Conservation (phyloP, 1,140 invertebrate species). For the Drosophila miranda region DNA sequence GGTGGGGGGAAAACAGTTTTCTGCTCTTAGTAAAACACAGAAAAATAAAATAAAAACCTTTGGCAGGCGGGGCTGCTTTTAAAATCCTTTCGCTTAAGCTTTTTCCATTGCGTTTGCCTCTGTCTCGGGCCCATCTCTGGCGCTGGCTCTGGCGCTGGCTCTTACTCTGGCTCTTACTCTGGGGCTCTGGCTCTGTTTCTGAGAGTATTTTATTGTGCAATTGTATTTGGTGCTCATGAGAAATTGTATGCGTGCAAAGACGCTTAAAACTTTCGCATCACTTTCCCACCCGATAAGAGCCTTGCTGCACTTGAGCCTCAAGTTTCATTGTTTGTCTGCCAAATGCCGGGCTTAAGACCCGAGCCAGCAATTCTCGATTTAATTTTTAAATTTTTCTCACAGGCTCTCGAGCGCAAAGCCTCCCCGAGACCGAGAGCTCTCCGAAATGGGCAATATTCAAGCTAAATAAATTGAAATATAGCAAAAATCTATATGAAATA, state of each 20-base stretch:
- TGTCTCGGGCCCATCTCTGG: constrained; percentile 13
- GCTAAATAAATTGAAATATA: constrained; percentile 4
- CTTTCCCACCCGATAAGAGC: constrained; percentile 68
- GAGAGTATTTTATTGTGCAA: constrained; percentile 70
- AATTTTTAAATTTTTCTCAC: constrained; percentile 49
- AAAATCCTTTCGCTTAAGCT: constrained; percentile 72
- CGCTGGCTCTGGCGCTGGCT: neutral
- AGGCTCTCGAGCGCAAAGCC: constrained; percentile 5
- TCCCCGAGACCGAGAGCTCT: constrained; percentile 9
- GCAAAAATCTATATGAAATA: neutral
- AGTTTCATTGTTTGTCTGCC: constrained; percentile 62
- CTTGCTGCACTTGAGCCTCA: constrained; percentile 58
- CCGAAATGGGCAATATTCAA: constrained; percentile 29
- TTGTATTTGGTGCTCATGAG: constrained; percentile 78
- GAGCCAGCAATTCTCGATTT: constrained; percentile 47
- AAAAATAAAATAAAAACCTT: constrained; percentile 24
- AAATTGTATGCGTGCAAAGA: constrained; percentile 78
- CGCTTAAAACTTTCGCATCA: constrained; percentile 71
- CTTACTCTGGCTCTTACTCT: constrained; percentile 22
- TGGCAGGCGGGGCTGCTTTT: constrained; percentile 36
- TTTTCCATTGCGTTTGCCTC: constrained; percentile 47
- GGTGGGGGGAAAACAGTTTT: constrained; percentile 27
- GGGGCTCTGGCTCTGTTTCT: constrained; percentile 3
- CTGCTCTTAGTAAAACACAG: constrained; percentile 45
- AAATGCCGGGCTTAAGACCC: constrained; percentile 63